Evolutionary conservation across 92 coral and sea anemone genomes (phyloP), one percentile per base, ranked within the genome.

Genomic region (Phenganax marumi): DNA sequence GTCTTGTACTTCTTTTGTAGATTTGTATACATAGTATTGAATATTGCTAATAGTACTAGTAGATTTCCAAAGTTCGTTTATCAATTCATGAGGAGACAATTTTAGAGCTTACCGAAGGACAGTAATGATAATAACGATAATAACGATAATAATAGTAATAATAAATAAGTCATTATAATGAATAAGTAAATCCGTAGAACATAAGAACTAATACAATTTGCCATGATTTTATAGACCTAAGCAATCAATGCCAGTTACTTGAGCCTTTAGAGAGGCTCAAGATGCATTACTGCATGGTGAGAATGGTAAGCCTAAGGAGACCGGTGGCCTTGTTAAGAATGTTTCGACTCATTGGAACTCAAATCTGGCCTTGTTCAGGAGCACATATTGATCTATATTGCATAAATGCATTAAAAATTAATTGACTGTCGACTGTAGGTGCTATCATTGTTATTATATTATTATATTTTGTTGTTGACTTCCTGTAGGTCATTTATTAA

Each of bases 11-110:
- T n/a, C n/a, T n/a, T n/a, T n/a, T n/a, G n/a, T n/a, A n/a, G 88
- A 85, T 68, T 85, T 65, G 65, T 81, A 85, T 1, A 77, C 85
- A 68, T 85, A 85, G 18, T 52, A 83, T 54, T 83, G 86, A 50
- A 83, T 83, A 55, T 83, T 83, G 6, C 69, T 11, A 18, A 51
- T 46, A 50, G 39, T 53, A 68, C 84, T 76, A 17, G 87, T 47
- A 33, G 74, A 84, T 51, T 80, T 79, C 65, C 86, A 52, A 58
- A 11, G 49, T 50, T 73, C 24, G 80, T 62, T 4, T 21, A 49
- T 83, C 48, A 52, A 17, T 54, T 50, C 48, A 33, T 70, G 5
- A 56, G 75, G 75, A 22, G 86, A 82, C 71, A 53, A 49, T 73
- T 57, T 83, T 13, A 84, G 53, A 26, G 84, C 75, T 16, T 84